These are phyloP conservation scores for Phthorimaea operculella DNA, from an alignment of 1,140 invertebrate genomes.

Conservation along the genomic window DNA sequence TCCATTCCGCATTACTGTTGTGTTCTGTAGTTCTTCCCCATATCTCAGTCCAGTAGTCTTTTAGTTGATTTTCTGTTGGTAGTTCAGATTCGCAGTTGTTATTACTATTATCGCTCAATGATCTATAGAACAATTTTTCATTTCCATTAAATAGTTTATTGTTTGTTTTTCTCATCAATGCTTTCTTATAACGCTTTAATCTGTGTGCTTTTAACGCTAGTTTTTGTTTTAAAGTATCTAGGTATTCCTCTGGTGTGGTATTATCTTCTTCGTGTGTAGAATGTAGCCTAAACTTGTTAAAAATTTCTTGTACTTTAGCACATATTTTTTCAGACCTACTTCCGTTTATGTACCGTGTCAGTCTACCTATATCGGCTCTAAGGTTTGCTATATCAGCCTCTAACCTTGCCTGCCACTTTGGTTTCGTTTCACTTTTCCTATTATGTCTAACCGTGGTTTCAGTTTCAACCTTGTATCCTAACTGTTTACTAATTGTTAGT, in stretches of 20 bases:
- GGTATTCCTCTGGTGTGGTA: conserved; percentile 12
- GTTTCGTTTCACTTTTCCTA: neutral
- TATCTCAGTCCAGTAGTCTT: too few relatives aligned
- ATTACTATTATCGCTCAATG: neutral
- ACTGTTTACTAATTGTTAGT: too few relatives aligned
- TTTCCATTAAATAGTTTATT: conserved; percentile 9
- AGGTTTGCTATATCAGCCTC: neutral
- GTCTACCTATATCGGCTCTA: conserved; percentile 2
- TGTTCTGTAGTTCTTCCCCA: too few relatives aligned
- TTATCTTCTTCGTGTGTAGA: conserved; percentile 12
- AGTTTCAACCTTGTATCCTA: neutral
- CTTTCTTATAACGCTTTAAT: conserved; percentile 14
- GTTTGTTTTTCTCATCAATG: conserved; percentile 10
- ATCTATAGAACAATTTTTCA: conserved; percentile 13
- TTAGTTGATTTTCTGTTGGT: neutral
- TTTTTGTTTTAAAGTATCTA: conserved; percentile 21
- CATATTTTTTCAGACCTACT: conserved; percentile 12
- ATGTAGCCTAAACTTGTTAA: too few relatives aligned
- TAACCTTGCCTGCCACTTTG: neutral
- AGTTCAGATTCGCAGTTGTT: neutral
- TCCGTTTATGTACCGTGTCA: conserved; percentile 2
- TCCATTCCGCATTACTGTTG: too few relatives aligned
- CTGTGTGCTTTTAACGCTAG: conserved; percentile 14
- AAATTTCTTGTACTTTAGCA: neutral
- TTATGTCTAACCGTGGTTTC: neutral